A percentile compares a stretch with the other conserved stretches of the same genome.
These are phyloP conservation scores for Chaetophractus vellerosus DNA, from an alignment of 2,797 vertebrate genomes.

Conservation along the genomic window DNA sequence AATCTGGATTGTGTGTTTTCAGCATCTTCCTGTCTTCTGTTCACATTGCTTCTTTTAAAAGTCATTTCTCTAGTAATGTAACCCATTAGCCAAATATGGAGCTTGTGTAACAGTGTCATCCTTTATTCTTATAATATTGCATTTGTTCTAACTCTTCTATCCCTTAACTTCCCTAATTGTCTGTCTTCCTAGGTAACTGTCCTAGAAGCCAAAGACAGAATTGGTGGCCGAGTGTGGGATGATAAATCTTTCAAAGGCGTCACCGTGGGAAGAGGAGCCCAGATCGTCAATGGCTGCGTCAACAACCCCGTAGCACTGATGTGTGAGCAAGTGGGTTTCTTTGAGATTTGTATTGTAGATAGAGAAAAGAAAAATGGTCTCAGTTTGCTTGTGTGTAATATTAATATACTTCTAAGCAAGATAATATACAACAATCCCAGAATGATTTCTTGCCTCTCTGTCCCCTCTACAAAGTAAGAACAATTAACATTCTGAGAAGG, in stretches of 20 bases:
- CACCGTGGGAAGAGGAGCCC: constrained; percentile 95
- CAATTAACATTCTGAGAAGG: not conserved
- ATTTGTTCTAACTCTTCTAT: not conserved
- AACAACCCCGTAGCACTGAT: constrained; percentile 98
- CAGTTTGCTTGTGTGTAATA: not conserved
- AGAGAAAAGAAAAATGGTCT: constrained; percentile 56
- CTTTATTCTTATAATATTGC: not conserved
- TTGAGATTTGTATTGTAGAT: constrained; percentile 70
- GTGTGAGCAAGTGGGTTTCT: constrained; percentile 97
- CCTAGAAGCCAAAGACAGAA: constrained; percentile 96
- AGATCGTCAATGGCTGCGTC: constrained; percentile 98
- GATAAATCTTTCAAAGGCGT: constrained; percentile 94
- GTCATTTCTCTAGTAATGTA: not conserved
- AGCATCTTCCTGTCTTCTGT: not conserved
- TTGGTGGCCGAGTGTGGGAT: constrained; percentile 97
- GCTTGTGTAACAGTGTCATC: not conserved
- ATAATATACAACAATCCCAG: not conserved
- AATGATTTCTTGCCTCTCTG: not conserved
- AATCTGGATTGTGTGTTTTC: not conserved
- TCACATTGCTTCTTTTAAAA: not conserved
- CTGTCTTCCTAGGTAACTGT: constrained; percentile 93
- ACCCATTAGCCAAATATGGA: not conserved
- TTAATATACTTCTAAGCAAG: not conserved
- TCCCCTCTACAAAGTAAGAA: not conserved
- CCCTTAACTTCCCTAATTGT: constrained; percentile 1